Percentiles rank a stretch among this genome's conserved stretches.
Evolutionary conservation across 2,888 invertebrate species (phyloP).

Genomic region (Orgyia antiqua): DNA sequence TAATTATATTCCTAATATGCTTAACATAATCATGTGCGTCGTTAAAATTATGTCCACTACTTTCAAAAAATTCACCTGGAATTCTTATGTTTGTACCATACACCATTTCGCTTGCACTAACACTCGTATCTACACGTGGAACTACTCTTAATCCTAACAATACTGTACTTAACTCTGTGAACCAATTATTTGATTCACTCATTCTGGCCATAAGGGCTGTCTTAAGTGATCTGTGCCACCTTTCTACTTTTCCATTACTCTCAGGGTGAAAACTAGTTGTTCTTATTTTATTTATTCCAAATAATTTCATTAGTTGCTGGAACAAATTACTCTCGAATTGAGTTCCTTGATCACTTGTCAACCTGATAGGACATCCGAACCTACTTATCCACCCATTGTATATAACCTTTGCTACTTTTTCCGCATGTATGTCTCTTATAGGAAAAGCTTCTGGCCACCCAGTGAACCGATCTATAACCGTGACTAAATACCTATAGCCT

Average conservation of each 20-base stretch:
- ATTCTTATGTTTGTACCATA: neutral
- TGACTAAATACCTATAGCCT: too few relatives aligned
- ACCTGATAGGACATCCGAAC: slow-evolving; percentile 2
- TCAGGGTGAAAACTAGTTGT: neutral
- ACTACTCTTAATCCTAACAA: neutral
- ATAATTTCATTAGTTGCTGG: neutral
- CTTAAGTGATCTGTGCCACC: neutral
- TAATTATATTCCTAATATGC: neutral
- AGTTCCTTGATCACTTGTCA: slow-evolving; percentile 1
- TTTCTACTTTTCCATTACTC: too few relatives aligned
- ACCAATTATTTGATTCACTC: neutral
- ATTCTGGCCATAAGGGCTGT: neutral
- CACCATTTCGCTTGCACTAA: neutral
- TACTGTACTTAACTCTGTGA: neutral
- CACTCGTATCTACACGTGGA: neutral
- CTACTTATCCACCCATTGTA: neutral
- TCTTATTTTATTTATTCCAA: neutral
- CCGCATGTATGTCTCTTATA: too few relatives aligned
- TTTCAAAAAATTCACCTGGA: neutral
- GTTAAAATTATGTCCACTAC: neutral
- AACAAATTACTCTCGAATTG: neutral
- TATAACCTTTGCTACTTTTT: neutral
- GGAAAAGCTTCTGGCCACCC: too few relatives aligned
- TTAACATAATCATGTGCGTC: neutral
- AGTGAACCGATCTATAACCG: too few relatives aligned